Evolutionary conservation across 2,888 invertebrate species (phyloP), one percentile per base, ranked within the genome.

Genomic region (Onthophagus sagittarius): DNA sequence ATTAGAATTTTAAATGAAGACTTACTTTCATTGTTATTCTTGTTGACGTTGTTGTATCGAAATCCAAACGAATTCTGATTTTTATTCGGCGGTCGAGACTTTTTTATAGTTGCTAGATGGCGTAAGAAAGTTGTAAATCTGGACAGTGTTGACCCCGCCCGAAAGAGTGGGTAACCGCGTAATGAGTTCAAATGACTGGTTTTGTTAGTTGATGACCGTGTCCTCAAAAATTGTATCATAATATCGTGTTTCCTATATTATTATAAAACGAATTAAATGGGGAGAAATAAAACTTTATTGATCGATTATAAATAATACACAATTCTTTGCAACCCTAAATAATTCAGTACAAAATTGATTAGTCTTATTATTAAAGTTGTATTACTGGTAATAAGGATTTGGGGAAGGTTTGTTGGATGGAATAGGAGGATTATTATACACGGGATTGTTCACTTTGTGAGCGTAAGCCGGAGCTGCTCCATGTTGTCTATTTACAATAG

Each of bases 401-500:
- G 15, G 74, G 39, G 9, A 7, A 53, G 11, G 9, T 53, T 53
- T 53, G 6, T 53, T 53, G 6, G 39, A 7, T 11, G 1, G 39
- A 53, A 53, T 53, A 11, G 39, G 9, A 11, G 39, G 39, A 53
- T 53, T 53, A 53, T 53, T 53, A 53, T 53, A 53, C 1, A 7
- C 5, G 7, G 39, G 39, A 4, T 53, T 53, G 11, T 11, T 53
- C 9, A 53, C 39, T 53, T 53, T 53, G 39, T 53, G 39, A 1
- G 79, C 77, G 23, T 78, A 76, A 23, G 75, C 77, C 67, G 73
- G 72, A 65, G 78, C 78, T 13, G 77, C 76, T 39, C 75, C 76
- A 32, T 70, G 89, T 76, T 89, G 89, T 79, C 88, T 88, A 84
- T 88, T 89, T 0, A 90, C 90, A 63, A 89, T 87, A 6, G 89